Base-by-base conservation (phyloP, 2,797 vertebrate genomes). In the Serranus cabrilla region DNA sequence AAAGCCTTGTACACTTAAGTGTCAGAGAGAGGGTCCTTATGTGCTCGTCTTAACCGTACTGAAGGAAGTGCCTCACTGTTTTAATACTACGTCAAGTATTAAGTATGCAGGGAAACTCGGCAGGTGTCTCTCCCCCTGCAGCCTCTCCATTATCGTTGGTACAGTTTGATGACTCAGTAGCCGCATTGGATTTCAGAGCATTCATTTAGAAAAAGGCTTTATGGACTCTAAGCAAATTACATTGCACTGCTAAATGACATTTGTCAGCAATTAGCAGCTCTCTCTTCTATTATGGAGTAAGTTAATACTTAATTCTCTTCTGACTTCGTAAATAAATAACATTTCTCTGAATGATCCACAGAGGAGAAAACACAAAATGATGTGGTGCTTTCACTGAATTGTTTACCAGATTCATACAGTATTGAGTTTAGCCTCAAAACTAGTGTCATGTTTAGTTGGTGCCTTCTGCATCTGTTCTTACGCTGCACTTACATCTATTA, bases 161-260 rank as follows among this genome's bases (percentile, higher is more conserved):
- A 58, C 51, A 80, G 55, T 86, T 80, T 82, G 51, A 70, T 88
- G 72, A 92, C 82, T 85, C 76, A 90, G 55, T 91, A 84, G 77
- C 67, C 72, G 78, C 82, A 79, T 87, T 82, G 64, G 64, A 90
- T 92, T 92, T 92, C 82, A 86, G 68, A 62, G 49, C 74, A 80
- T 82, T 82, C 40, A 90, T 89, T 89, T 87, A 55, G 51, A 37
- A 63, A 74, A 74, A 65, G 21, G 55, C 69, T 88, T 79, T 76
- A 73, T 76, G 52, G 61, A 74, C 66, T 60, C 57, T 77, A 78
- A 90, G 72, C 42, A 80, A 86, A 89, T 89, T 81, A 83, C 71
- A 56, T 78, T 74, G 63, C 67, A 76, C 76, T 78, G 76, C 63
- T 71, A 82, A 52, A 86, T 68, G 54, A 78, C 86, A 86, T 76